Evolutionary conservation across 2,888 invertebrate genomes (phyloP).

Genomic region (Pardosa pseudoannulata): DNA sequence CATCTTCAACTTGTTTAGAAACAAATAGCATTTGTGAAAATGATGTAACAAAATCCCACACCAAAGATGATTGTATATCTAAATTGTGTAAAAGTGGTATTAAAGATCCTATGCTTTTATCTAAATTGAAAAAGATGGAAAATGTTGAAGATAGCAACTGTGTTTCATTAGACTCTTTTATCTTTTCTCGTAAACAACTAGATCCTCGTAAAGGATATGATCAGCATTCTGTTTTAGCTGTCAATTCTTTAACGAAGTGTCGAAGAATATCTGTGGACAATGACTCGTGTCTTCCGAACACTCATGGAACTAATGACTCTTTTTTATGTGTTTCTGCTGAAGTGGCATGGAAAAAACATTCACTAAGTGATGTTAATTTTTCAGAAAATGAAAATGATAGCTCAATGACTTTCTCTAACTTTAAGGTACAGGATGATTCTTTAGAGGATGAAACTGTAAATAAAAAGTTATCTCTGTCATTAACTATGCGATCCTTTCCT

Average conservation of each 20-base stretch:
- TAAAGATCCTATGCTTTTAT: constrained; percentile 49
- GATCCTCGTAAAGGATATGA: constrained; percentile 66
- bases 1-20: constrained; percentile 43
- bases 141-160: constrained; percentile 47
- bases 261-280: constrained; percentile 67
- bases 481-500: constrained; percentile 46
- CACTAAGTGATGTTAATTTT: constrained; percentile 45
- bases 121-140: constrained; percentile 45
- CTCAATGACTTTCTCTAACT: constrained; percentile 29
- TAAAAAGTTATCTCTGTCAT: constrained; percentile 18
- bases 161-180: constrained; percentile 57
- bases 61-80: constrained; percentile 54
- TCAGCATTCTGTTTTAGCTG: constrained; percentile 41
- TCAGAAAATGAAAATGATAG: constrained; percentile 41
- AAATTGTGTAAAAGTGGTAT: constrained; percentile 40
- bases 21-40: constrained; percentile 25
- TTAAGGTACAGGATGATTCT: constrained; percentile 38
- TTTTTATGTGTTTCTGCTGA: constrained; percentile 58
- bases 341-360: constrained; percentile 60
- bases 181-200: constrained; percentile 65
- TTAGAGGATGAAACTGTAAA: constrained; percentile 18
- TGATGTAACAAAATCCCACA: constrained; percentile 42
- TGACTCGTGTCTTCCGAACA: constrained; percentile 61
- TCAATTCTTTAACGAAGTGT: constrained; percentile 41
- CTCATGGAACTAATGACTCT: constrained; percentile 52